Evolutionary conservation across 37 sponge, comb jelly and placozoan genomes (phyloP).

Genomic region (Oscarella lobularis): DNA sequence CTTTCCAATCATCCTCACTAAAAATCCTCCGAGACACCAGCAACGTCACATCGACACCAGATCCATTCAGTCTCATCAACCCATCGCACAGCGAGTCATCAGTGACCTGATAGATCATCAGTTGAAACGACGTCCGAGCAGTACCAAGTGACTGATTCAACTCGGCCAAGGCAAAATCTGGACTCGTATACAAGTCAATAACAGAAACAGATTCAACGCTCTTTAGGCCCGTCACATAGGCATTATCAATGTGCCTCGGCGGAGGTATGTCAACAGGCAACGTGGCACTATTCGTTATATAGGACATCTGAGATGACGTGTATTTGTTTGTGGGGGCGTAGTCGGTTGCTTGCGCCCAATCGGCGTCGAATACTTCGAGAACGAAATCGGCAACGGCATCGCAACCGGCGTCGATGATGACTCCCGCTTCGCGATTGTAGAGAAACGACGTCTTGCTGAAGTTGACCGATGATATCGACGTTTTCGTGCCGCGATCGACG

Average conservation of each 20-base stretch:
- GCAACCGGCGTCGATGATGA: constrained; percentile 33
- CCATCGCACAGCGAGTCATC: constrained; percentile 35
- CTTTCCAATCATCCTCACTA: constrained; percentile 25
- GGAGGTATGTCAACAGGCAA: constrained; percentile 27
- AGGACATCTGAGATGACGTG: constrained; percentile 24
- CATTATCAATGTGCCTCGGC: constrained; percentile 21
- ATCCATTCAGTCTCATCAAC: constrained; percentile 22
- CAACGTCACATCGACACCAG: constrained; percentile 42
- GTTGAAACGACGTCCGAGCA: constrained; percentile 14
- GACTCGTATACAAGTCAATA: constrained; percentile 37
- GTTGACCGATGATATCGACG: constrained; percentile 72
- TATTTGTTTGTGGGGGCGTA: constrained; percentile 28
- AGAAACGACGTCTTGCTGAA: constrained; percentile 61
- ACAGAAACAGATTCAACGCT: constrained; percentile 20
- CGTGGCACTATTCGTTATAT: constrained; percentile 21
- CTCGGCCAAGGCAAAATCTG: constrained; percentile 38
- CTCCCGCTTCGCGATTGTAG: constrained; percentile 80
- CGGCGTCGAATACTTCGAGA: constrained; percentile 43
- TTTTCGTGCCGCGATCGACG: constrained; percentile 59
- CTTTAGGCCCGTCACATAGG: constrained; percentile 35
- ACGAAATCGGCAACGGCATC: constrained; percentile 21
- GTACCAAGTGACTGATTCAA: constrained; percentile 11
- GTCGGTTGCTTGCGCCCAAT: constrained; percentile 39
- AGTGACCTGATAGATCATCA: constrained; percentile 51
- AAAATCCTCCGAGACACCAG: constrained; percentile 51